Evolutionary conservation across 2,113 vertebrate species (phyloP), one percentile per base, ranked within the genome.

Genomic region (Salvelinus namaycush): DNA sequence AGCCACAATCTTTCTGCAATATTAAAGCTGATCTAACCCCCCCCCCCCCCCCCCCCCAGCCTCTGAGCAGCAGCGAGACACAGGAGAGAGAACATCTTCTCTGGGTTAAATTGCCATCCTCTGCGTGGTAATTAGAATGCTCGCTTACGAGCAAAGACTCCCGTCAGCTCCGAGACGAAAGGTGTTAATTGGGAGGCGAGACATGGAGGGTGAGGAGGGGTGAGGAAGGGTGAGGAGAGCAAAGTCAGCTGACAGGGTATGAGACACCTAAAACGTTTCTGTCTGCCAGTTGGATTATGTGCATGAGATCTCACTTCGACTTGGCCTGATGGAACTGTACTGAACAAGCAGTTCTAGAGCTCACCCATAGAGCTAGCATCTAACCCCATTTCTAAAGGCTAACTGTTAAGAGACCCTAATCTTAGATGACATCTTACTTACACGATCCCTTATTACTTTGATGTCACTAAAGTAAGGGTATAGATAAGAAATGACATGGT

Each of bases 101-200:
- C 59, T 62, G 59, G 13, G 16, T 22, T 62, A 24, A 8, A 62
- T 62, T 62, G 5, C 20, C 59, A 62, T 9, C 20, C 5, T 62
- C 59, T 22, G 20, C 7, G 9, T 22, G n/a, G 20, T 22, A 62
- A 62, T 62, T 62, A 62, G 59, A n/a, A 22, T 14, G 22, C 72
- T 22, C 48, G 77, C 51, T 76, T 60, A 8, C 57, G 2, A 68
- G 70, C 65, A 20, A 66, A 70, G 34, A 48, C 18, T 31, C 62
- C 8, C 31, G 51, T 62, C 73, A 54, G 75, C 70, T 71, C 71
- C 59, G 66, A 59, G 66, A 14, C 54, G 34, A 69, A 69, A 78
- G 5, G 64, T 75, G 82, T 57, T 85, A 81, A 89, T 81, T 86
- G 75, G 74, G 39, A 78, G 48, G 77, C 11, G 71, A 70, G 76